phyloP scores from a whole-genome alignment of 2,797 vertebrate genomes.

The Artibeus lituratus region DNA sequence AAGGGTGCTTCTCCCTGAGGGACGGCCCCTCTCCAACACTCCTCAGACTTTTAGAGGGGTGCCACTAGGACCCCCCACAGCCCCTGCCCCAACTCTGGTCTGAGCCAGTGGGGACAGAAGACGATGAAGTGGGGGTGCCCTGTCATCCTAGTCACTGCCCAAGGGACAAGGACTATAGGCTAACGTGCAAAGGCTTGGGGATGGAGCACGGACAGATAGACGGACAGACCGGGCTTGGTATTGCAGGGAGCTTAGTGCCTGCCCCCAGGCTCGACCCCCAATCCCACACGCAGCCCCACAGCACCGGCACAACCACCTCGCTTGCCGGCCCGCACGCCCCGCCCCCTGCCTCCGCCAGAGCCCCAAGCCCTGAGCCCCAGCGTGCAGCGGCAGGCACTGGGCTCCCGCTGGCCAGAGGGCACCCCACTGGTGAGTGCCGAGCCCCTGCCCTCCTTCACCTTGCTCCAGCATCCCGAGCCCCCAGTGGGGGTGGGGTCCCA shows the following conservation, averaged over 20 bases:
- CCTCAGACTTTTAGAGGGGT: neutral
- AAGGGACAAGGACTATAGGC: rapidly evolving
- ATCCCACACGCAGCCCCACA: no score
- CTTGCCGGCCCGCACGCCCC: neutral
- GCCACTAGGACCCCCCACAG: neutral
- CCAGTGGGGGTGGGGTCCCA: neutral
- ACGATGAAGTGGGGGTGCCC: neutral
- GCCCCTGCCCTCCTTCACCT: neutral
- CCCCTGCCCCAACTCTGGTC: neutral
- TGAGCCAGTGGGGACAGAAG: neutral
- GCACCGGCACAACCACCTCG: neutral
- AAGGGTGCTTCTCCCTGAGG: neutral
- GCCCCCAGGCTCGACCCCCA: neutral
- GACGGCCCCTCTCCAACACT: neutral
- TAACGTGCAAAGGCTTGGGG: neutral
- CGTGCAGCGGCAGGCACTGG: neutral
- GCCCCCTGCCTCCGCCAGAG: neutral
- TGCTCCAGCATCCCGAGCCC: neutral
- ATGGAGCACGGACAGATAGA: neutral
- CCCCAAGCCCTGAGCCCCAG: neutral
- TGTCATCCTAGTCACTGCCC: neutral
- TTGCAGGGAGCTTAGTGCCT: neutral
- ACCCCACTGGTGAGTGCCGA: conserved; percentile 14
- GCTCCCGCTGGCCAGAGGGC: neutral
- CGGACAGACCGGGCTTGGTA: neutral